Conservation (phyloP, 2,797 vertebrate species). For the Molossus molossus region DNA sequence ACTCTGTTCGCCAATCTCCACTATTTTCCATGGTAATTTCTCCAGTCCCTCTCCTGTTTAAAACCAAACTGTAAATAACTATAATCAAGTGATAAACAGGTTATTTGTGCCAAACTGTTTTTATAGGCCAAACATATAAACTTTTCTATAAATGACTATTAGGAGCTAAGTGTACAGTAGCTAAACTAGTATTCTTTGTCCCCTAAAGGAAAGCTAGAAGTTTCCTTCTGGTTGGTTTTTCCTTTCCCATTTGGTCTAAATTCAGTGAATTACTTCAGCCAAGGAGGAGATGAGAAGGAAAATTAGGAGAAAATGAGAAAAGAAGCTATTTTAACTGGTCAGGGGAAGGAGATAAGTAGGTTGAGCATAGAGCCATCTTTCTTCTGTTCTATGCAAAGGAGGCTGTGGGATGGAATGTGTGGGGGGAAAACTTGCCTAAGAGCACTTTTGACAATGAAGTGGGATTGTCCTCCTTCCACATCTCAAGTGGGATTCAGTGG, state of each 20-base stretch:
- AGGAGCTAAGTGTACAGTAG: background rate
- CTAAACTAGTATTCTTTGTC: background rate
- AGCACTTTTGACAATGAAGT: background rate
- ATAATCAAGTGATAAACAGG: background rate
- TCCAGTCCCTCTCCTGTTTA: background rate
- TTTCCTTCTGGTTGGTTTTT: background rate
- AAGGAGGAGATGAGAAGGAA: background rate
- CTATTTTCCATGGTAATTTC: background rate
- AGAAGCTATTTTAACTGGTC: background rate
- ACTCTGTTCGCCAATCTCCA: background rate
- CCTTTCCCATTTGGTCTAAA: constrained; percentile 22
- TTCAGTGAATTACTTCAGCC: constrained; percentile 33
- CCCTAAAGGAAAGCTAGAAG: background rate
- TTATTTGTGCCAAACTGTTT: background rate
- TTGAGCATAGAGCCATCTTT: background rate
- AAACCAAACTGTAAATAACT: constrained; percentile 54
- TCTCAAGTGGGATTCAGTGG: background rate
- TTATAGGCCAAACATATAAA: background rate
- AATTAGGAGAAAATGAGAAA: constrained; percentile 3
- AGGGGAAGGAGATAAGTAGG: background rate
- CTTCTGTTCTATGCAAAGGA: background rate
- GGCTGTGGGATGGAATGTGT: too few species aligned
- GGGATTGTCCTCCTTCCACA: background rate
- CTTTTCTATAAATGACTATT: background rate
- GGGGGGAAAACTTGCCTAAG: background rate